Base-by-base conservation (phyloP, 2,888 invertebrate genomes). In the Pherbina coryleti region DNA sequence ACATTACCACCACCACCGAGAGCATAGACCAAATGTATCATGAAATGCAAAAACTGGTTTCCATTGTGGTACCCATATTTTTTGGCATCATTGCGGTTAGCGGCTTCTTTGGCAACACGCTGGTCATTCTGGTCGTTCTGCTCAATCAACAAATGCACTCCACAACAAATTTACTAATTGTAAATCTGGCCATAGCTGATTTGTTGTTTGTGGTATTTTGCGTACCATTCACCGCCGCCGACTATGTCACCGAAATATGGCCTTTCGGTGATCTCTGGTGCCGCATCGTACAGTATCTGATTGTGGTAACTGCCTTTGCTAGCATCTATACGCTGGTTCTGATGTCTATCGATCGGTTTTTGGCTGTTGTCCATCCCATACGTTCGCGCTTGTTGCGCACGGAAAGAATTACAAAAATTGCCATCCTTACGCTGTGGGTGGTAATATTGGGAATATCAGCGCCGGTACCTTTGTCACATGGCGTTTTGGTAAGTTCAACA, bases 321-420 rank as follows among this genome's bases (percentile, higher is more conserved):
- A 96, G 96, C 82, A 97, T 98, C 8, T 98, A 97, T 90, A 98
- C 97, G 0, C 91, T 98, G 57, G 97, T 98, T 0, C 92, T 98
- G 77, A 98, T 98, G 97, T 96, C 97, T 2, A 89, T 97, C 67
- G 98, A 98, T 89, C 92, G 95, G 78, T 98, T 96, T 88, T 92
- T 98, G 88, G 98, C 98, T 17, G 97, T 98, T 0, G 97, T 97
- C 0, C 96, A 96, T 89, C 97, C 98, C 14, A 95, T 98, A 82
- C 92, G 94, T 0, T 96, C 96, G 17, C 95, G 96, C 91, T 93
- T 94, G 14, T 92, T 95, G 82, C 92, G 97, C 66, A 97, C 95
- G 0, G 95, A 95, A 85, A 91, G 91, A 79, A 95, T 96, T 85
- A 95, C 97, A 0, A 92, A 94, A 81, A 90, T 93, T 70, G 95